Evolutionary conservation across 2,888 invertebrate species (phyloP), one percentile per base, ranked within the genome.

Genomic region (Exocentrus adspersus): DNA sequence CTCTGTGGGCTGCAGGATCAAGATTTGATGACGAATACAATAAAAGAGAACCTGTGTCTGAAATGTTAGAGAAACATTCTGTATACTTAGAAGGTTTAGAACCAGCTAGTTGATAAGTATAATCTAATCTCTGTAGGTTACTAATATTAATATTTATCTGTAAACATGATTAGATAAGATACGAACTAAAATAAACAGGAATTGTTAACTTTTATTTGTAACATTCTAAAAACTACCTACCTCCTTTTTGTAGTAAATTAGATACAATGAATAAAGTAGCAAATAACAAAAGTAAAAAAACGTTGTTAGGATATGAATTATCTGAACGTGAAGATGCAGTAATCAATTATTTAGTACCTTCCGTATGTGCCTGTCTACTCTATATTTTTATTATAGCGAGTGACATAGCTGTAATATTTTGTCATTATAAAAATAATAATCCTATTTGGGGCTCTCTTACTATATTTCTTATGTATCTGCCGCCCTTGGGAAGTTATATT

Each of bases 1-100:
- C 92, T 0, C 83, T 98, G 30, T 98, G 97, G 98, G 87, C 93
- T 37, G 88, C 96, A 14, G 97, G 97, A 1, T 83, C 89, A 0
- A 86, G 93, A 76, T 93, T 87, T 85, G 97, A 97, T 81, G 87
- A 87, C 43, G 86, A 90, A 78, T 86, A 82, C 21, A 88, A 89
- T 72, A 87, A 87, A 76, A 78, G 84, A 46, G 88, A 88, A 83
- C 86, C 88, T 52, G 81, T 90, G 20, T 82, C 86, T 1, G 87
- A 89, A 70, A 85, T 92, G 65, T 85, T 91, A 74, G 87, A 90
- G 73, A 87, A 87, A 76, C 90, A 92, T 78, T 88, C 89, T 66
- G 80, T 86, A 46, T 89, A 88, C 72, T 84, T 92, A 50, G 84
- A 86, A 75, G 88, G 88, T 75, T 80, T 91, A 41, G 85, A 88